Base-by-base conservation (phyloP, 2,888 invertebrate genomes). In the Opisthograptis luteolata region DNA sequence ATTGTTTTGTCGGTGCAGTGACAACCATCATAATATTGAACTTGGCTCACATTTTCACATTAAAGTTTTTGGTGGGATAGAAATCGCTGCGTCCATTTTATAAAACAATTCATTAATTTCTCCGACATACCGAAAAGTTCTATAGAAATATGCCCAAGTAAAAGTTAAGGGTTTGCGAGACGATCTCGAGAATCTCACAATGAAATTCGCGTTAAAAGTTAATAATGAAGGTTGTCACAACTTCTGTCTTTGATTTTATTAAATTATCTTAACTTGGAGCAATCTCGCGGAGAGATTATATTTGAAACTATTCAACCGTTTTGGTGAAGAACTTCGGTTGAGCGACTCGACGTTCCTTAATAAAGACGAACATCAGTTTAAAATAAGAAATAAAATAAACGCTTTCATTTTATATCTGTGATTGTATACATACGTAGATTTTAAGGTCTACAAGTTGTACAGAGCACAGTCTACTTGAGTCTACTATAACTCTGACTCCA, bases 141-240 rank as follows among this genome's bases (percentile, higher is more conserved):
- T 34, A 54, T 15, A 40, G 47, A 68, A 66, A 66, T 59, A 62
- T 64, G 58, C 55, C 41, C 27, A 34, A 55, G 44, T 42, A 31
- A 69, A 71, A 70, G 64, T 69, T 64, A 60, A 61, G 60, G 69
- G 66, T 62, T 58, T 46, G 46, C 44, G 53, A 62, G 62, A 47
- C 51, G 60, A 58, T 53, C 58, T 48, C 53, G 42, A 30, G 35
- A 46, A 62, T 63, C 54, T 62, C 58, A 58, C 66, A 67, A 67
- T 64, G 64, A 64, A 72, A 68, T 65, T 66, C 58, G 62, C 60
- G 64, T 69, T 68, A 68, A 69, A 72, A 69, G 68, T 74, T 74
- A 58, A 62, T 66, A 72, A 73, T 60, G 61, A 66, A 64, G 41
- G 45, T 48, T 46, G 43, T 50, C 44, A 56, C 45, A 66, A 71